Base-by-base conservation (phyloP, 2,797 vertebrate genomes). In the Myotis planiceps region DNA sequence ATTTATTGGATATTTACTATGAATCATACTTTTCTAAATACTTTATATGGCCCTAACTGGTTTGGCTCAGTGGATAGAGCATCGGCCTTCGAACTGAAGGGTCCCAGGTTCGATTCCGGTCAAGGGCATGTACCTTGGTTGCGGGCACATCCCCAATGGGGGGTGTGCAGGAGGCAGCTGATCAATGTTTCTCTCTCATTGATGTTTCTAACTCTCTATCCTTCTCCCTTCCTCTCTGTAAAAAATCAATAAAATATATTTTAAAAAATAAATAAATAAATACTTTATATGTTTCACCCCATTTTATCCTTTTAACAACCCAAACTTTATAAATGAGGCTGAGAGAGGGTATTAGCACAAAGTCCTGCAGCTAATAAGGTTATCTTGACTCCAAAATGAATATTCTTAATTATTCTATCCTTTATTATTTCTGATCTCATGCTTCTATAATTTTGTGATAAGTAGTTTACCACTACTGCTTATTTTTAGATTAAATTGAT, bases 401-500 rank as follows among this genome's bases (percentile, higher is more conserved):
- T 88, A 94, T 76, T 91, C n/a, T 60, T 76, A 47, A n/a, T 37
- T 87, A 58, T 9, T 63, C 6, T 3, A 55, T 75, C 21, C 8
- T 83, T 1, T 83, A 32, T 53, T 84, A 12, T 72, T 39, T 65
- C 53, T 65, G n/a, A 79, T 58, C 9, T 91, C 37, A 80, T 68
- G 81, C 49, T 85, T 91, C 93, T 60, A 78, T 68, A 78, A 12
- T 84, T 92, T 63, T 55, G 45, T 94, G 58, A 65, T 27, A 88
- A 92, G 69, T 23, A 88, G 12, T 90, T 88, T 92, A 16, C 4
- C 15, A 32, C 15, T 90, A 15, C 29, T 90, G 55, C 53, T 85
- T 88, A 60, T 68, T 85, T 94, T 89, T 81, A 76, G 60, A 42
- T 90, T 79, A 96, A 97, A 47, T 92, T 87, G 63, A 76, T 81